Evolutionary conservation across 2,113 vertebrate species (phyloP).

Genomic region (Gymnobelideus leadbeateri): DNA sequence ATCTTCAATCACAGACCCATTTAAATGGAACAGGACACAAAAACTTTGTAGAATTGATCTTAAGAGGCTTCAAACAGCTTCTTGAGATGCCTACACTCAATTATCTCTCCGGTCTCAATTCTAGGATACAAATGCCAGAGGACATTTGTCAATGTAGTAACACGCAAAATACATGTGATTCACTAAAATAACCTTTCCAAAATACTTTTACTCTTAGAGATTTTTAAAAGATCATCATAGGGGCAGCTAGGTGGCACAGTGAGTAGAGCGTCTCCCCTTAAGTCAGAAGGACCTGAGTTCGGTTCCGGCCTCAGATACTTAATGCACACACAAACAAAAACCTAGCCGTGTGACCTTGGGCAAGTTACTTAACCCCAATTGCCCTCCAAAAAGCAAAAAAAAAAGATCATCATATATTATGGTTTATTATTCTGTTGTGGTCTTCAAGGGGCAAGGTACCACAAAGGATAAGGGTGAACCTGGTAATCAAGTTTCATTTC

Average conservation of each 20-base stretch:
- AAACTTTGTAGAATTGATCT: neutral
- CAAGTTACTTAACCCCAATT: too few relatives aligned
- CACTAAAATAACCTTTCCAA: slow-evolving; percentile 43
- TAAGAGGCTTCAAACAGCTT: neutral
- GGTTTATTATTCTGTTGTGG: slow-evolving; percentile 56
- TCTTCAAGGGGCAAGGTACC: slow-evolving; percentile 45
- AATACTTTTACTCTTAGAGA: slow-evolving; percentile 43
- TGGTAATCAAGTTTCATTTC: neutral
- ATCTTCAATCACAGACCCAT: neutral
- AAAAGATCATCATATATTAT: slow-evolving; percentile 21
- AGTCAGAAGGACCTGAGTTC: too few relatives aligned
- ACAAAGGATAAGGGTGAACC: neutral
- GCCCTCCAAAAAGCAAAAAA: too few relatives aligned
- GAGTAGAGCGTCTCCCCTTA: too few relatives aligned
- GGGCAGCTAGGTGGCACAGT: too few relatives aligned
- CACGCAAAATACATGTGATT: slow-evolving; percentile 39
- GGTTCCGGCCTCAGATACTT: too few relatives aligned
- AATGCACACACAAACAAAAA: too few relatives aligned
- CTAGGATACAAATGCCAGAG: slow-evolving; percentile 29
- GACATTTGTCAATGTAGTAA: slow-evolving; percentile 11
- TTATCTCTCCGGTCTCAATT: neutral
- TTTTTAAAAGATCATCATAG: slow-evolving; percentile 38
- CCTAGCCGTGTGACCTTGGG: too few relatives aligned
- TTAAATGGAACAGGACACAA: neutral
- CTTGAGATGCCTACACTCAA: neutral